Conservation (phyloP, 2,797 vertebrate species). For the Lagocephalus sceleratus region DNA sequence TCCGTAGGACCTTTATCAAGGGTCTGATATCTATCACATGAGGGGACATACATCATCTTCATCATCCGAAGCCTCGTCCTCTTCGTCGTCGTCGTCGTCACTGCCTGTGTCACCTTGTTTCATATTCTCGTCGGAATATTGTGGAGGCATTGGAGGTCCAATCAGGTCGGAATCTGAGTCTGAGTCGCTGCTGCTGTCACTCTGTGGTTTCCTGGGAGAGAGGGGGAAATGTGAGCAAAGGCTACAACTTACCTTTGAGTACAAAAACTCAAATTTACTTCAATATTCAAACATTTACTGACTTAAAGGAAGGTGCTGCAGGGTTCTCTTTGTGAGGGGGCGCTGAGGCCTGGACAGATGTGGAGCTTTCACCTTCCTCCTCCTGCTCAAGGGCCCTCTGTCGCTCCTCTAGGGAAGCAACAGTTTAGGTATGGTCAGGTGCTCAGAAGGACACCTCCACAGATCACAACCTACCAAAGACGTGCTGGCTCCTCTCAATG, state of each 20-base stretch:
- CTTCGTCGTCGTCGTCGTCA: slow-evolving; percentile 75
- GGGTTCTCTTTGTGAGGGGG: slow-evolving; percentile 39
- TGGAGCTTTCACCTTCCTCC: slow-evolving; percentile 63
- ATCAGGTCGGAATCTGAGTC: slow-evolving; percentile 72
- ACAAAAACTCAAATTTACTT: background rate
- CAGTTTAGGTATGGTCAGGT: background rate
- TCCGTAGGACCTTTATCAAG: too few species aligned
- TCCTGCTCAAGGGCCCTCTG: slow-evolving; percentile 66
- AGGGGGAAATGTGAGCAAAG: slow-evolving; percentile 7
- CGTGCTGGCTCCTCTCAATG: slow-evolving; percentile 88
- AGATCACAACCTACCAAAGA: slow-evolving; percentile 71
- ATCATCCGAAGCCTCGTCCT: slow-evolving; percentile 61
- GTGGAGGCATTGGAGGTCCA: slow-evolving; percentile 76
- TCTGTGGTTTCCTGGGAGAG: slow-evolving; percentile 55
- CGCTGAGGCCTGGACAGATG: slow-evolving; percentile 53
- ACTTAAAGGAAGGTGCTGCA: slow-evolving; percentile 71
- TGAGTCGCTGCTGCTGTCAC: slow-evolving; percentile 39
- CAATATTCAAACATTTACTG: slow-evolving; percentile 13
- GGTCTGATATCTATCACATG: too few species aligned
- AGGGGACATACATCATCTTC: slow-evolving; percentile 65
- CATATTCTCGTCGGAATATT: slow-evolving; percentile 67
- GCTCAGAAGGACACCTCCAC: background rate
- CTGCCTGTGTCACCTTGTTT: slow-evolving; percentile 74
- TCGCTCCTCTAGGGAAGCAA: slow-evolving; percentile 61
- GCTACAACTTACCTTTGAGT: background rate